phyloP scores from a whole-genome alignment of 2,888 invertebrate species.

The Antitype chi region DNA sequence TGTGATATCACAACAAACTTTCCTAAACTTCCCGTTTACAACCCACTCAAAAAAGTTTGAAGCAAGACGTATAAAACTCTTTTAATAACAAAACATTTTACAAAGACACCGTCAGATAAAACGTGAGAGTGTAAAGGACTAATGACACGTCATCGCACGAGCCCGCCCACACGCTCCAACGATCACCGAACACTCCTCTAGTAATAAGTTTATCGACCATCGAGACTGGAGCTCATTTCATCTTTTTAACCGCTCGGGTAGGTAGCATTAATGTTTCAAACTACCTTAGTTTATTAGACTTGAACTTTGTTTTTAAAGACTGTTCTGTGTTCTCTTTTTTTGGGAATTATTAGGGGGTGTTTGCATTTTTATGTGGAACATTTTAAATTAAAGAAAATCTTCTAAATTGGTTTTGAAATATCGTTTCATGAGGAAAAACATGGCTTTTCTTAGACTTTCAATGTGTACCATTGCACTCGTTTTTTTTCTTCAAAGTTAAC shows the following conservation, averaged over 20 bases:
- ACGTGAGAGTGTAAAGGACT: constrained; percentile 68
- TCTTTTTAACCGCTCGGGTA: constrained; percentile 69
- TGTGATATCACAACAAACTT: constrained; percentile 37
- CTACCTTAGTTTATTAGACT: constrained; percentile 54
- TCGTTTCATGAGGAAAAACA: not conserved
- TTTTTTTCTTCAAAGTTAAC: constrained; percentile 7
- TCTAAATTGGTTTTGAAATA: not conserved
- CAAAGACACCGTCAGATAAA: constrained; percentile 57
- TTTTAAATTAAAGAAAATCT: not conserved
- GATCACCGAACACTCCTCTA: constrained; percentile 79
- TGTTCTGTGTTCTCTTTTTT: constrained; percentile 27
- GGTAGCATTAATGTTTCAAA: constrained; percentile 65
- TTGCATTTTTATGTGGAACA: not conserved
- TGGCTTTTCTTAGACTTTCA: not conserved
- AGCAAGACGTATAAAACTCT: constrained; percentile 55
- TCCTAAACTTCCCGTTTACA: constrained; percentile 35
- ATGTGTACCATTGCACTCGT: not conserved
- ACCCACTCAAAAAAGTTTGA: constrained; percentile 55
- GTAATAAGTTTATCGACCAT: constrained; percentile 84
- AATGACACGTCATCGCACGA: constrained; percentile 82
- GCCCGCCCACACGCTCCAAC: constrained; percentile 77
- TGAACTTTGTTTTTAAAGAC: constrained; percentile 48
- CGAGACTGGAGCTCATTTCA: constrained; percentile 71
- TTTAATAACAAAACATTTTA: constrained; percentile 65
- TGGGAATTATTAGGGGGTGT: not conserved